These are phyloP conservation scores for Pelochelys cantorii DNA, from an alignment of 2,797 vertebrate species.

Conservation along the genomic window DNA sequence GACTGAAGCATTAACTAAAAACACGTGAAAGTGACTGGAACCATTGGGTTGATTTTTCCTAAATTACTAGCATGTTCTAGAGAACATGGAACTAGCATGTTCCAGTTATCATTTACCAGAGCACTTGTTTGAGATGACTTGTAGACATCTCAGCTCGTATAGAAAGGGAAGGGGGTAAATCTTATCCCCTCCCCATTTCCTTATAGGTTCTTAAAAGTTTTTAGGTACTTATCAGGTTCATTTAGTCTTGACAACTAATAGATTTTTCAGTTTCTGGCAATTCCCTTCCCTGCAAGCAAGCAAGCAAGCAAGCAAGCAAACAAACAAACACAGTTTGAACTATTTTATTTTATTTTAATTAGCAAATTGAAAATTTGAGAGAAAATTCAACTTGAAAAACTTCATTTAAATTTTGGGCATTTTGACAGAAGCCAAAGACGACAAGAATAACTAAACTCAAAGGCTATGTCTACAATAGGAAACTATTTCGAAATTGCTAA, in stretches of 20 bases:
- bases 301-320: no score
- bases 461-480: not conserved
- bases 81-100: no score
- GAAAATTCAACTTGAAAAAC: not conserved
- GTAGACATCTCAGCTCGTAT: not conserved
- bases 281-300: no score
- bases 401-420: not conserved
- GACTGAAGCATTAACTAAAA: conserved; percentile 8
- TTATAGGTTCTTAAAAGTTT: not conserved
- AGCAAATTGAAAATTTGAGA: not conserved
- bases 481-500: no score
- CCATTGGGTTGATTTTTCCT: conserved; percentile 11
- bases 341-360: not conserved
- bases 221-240: not conserved
- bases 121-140: not conserved
- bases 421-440: not conserved
- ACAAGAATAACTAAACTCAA: not conserved
- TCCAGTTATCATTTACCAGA: not conserved
- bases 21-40: not conserved
- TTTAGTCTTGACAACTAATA: no score
- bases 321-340: not conserved
- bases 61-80: not conserved
- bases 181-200: no score
- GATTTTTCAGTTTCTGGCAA: no score
- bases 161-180: not conserved